Evolutionary conservation across 1,140 invertebrate species (phyloP), one percentile per base, ranked within the genome.

Genomic region (Lucilia sericata): DNA sequence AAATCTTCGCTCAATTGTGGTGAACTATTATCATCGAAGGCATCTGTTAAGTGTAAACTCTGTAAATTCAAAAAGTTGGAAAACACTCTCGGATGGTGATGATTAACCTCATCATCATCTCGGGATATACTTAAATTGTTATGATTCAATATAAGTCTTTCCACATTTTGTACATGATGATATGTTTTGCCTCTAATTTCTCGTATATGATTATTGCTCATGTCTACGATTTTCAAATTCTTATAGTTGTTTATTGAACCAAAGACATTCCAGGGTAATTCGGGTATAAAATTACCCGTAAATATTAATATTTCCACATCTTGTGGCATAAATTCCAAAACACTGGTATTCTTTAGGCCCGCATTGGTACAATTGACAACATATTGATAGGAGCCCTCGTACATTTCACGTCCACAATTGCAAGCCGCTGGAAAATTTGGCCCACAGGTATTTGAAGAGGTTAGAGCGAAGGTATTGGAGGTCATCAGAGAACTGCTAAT

Each of bases 151-250:
- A 96, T 94, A 2, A 97, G 90, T n/a, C 94, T 92, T 87, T 95
- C 92, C 0, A 96, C 95, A 80, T 93, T 93, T 65, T 92, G 92
- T 1, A 96, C 95, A 87, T 94, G 94, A 87, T 96, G 96, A 89
- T 95, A 96, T 5, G 95, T 92, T 90, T 96, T 96, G 1, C 96
- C 96, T 86, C 93, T 93, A 82, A 97, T 96, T 84, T 94, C 93
- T 75, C 92, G 88, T n/a, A 97, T 96, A 14, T 93, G 91, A 88
- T 97, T 97, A 84, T 93, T 95, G 30, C 94, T 95, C 94, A 97
- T 95, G 86, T 97, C 95, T 36, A 96, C 94, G 2, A 94, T 92
- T 84, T 92, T 92, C 21, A 97, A 88, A 55, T 94, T 91, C 49
- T 92, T 93, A 65, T 94, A 91, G 70, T 91, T 91, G 65, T 94